Percentiles rank a stretch among this genome's conserved stretches.
These are phyloP conservation scores for Myotis davidii DNA, from an alignment of 2,113 vertebrate genomes.

Conservation along the genomic window DNA sequence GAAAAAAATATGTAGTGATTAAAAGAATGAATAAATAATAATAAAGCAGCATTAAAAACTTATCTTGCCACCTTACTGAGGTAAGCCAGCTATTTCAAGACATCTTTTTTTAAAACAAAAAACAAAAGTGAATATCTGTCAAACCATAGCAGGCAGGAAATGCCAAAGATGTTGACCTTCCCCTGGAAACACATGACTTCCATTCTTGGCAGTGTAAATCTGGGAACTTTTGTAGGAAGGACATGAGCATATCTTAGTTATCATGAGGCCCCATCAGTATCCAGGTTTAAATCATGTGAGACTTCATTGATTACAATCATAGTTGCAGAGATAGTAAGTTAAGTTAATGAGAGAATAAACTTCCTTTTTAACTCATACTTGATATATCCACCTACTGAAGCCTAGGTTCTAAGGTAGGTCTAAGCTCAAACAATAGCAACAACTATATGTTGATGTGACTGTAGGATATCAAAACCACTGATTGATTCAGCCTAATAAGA, in stretches of 20 bases:
- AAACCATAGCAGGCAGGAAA: slow-evolving; percentile 67
- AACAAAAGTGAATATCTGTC: slow-evolving; percentile 52
- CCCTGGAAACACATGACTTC: slow-evolving; percentile 64
- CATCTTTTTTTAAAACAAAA: slow-evolving; percentile 35
- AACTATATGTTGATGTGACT: not conserved
- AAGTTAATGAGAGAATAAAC: not conserved
- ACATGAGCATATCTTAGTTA: slow-evolving; percentile 37
- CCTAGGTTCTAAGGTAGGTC: not conserved
- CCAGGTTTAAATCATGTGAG: slow-evolving; percentile 42
- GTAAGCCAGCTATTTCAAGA: slow-evolving; percentile 1
- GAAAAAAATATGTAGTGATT: not conserved
- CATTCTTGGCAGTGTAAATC: slow-evolving; percentile 55
- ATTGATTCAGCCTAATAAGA: not conserved
- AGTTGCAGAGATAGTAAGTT: not conserved
- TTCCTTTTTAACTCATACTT: not conserved
- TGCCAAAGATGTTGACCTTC: slow-evolving; percentile 61
- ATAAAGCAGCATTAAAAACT: not conserved
- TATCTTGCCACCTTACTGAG: not conserved
- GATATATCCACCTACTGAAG: not conserved
- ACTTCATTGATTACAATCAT: not conserved
- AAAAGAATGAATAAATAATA: slow-evolving; percentile 12
- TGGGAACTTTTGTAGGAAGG: slow-evolving; percentile 58
- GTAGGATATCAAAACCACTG: not conserved
- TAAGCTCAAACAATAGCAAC: not conserved
- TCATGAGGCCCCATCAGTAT: slow-evolving; percentile 51